phyloP scores from a whole-genome alignment of 2,113 vertebrate species.

The Prochilodus magdalenae region DNA sequence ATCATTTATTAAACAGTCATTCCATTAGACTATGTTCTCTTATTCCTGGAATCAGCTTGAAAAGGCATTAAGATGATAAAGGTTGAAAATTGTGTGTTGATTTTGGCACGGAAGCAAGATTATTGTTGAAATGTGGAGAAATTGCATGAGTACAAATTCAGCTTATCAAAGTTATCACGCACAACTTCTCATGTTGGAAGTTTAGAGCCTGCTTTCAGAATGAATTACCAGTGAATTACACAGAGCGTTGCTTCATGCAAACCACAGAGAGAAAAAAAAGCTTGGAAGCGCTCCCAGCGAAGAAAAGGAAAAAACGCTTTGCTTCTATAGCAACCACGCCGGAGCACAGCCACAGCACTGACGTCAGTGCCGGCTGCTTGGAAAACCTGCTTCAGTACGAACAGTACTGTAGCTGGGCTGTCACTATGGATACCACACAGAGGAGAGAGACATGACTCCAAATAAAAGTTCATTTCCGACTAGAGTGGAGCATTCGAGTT shows the following conservation, averaged over 20 bases:
- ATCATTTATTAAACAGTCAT: too few species aligned
- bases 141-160: neutral
- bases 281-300: constrained; percentile 49
- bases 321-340: constrained; percentile 56
- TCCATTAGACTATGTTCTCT: too few species aligned
- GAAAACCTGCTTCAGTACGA: constrained; percentile 5
- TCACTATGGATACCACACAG: neutral
- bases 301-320: constrained; percentile 51
- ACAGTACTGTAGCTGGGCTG: constrained; percentile 2
- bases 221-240: constrained; percentile 4
- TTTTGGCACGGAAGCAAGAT: too few species aligned
- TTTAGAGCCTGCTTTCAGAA: neutral
- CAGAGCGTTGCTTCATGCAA: neutral
- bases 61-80: neutral
- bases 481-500: neutral
- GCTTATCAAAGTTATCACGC: neutral
- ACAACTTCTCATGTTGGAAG: neutral
- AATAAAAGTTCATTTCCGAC: neutral
- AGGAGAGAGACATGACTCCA: neutral
- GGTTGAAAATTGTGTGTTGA: neutral
- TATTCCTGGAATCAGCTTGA: neutral
- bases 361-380: constrained; percentile 39
- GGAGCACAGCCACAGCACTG: constrained; percentile 52
- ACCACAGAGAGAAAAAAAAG: constrained; percentile 1
- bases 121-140: too few species aligned